Conservation (phyloP, 2,113 vertebrate species). For the Daboia siamensis region DNA sequence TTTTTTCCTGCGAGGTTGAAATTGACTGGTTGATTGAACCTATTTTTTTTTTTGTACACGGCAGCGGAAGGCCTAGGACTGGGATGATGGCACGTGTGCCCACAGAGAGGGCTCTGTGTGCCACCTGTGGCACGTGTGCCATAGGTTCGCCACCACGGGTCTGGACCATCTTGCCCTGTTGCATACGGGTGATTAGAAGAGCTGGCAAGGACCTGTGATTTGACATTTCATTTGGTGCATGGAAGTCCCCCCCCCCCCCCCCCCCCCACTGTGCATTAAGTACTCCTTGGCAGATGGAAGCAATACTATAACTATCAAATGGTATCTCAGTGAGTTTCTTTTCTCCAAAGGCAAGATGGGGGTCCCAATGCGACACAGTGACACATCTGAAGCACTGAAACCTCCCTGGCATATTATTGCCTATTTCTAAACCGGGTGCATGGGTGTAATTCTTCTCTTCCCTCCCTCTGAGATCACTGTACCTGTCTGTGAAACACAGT, state of each 20-base stretch:
- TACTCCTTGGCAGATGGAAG: background rate
- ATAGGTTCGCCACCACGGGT: too few relatives aligned
- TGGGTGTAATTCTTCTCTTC: background rate
- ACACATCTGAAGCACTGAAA: background rate
- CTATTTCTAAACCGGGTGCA: background rate
- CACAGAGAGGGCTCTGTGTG: too few relatives aligned
- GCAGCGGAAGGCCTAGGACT: too few relatives aligned
- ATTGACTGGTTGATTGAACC: too few relatives aligned
- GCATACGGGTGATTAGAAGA: background rate
- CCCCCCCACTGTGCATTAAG: background rate
- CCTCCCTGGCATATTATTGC: background rate
- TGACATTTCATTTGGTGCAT: background rate
- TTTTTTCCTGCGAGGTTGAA: too few relatives aligned
- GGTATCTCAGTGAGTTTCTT: background rate
- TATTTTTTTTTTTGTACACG: too few relatives aligned
- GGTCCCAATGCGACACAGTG: background rate
- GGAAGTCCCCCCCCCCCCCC: background rate
- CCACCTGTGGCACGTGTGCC: too few relatives aligned
- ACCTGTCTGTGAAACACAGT: background rate
- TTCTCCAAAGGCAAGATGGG: background rate
- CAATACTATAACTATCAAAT: background rate
- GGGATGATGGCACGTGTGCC: too few relatives aligned
- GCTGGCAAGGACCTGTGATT: background rate
- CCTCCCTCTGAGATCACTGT: background rate
- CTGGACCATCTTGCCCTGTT: background rate